Base-by-base conservation (phyloP, 2,888 invertebrate genomes). In the Bugulina stolonifera region DNA sequence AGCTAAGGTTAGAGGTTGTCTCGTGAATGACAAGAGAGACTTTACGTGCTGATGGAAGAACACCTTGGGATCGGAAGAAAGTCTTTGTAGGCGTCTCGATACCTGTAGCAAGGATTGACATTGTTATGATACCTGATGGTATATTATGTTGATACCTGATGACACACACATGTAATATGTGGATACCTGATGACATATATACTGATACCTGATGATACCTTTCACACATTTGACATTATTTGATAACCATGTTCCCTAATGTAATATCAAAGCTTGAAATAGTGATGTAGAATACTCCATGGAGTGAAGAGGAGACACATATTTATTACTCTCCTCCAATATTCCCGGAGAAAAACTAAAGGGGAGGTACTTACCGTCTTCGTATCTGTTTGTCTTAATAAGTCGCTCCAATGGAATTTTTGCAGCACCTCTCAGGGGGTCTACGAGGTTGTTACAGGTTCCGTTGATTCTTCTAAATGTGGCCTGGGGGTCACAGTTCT, bases 341-440 rank as follows among this genome's bases (percentile, higher is more conserved):
- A 25, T 55, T 55, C 5, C 55, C 5, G 55, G 22, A 5, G 3
- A 23, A 55, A 55, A 55, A 18, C 55, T 18, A 18, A 3, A 43
- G 10, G 5, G 18, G 10, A 43, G 22, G 3, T 14, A 14, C 55
- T 14, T 25, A 55, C 55, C 55, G 23, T 55, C 55, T 55, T 55
- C 55, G 23, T 55, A 55, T 3, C 14, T n/a, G n/a, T 55, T 55
- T 52, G 10, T 18, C 3, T 18, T 55, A 18, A 55, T 3, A 3
- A 55, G 55, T 14, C 55, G 22, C 5, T 18, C 55, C 25, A n/a
- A n/a, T 14, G 55, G 55, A n/a, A 23, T 55, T n/a, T 55, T 55
- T 0, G 97, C 93, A 0, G 95, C 90, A 3, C 98, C 98, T 93
- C 94, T 94, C 72, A 91, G 91, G 0, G 95, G 93, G 82, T 95